Percentiles rank a stretch among this genome's conserved stretches.
Evolutionary conservation across 1,140 invertebrate species (phyloP).

Genomic region (Vollenhovia emeryi): DNA sequence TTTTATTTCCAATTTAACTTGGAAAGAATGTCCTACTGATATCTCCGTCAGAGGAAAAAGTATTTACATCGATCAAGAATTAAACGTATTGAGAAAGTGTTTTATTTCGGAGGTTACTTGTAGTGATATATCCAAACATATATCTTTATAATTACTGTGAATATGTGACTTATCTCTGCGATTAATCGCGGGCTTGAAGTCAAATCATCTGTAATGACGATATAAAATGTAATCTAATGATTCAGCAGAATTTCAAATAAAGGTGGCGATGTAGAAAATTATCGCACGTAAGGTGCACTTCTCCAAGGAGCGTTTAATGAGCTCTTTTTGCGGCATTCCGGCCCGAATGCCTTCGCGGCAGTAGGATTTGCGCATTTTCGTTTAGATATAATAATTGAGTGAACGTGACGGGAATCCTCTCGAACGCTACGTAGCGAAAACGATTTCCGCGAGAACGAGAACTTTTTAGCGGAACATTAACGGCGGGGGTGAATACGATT

Average conservation of each 20-base stretch:
- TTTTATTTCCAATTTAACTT: constrained; percentile 30
- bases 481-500: constrained; percentile 59
- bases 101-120: background rate
- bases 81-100: background rate
- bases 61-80: constrained; percentile 2
- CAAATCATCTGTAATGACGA: background rate
- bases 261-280: background rate
- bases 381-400: constrained; percentile 70
- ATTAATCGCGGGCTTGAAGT: background rate
- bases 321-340: background rate
- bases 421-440: constrained; percentile 18
- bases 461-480: constrained; percentile 69
- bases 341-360: background rate
- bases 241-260: background rate
- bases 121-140: background rate
- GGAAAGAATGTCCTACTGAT: background rate
- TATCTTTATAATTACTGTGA: background rate
- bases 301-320: background rate
- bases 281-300: background rate
- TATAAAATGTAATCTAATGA: background rate
- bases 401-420: constrained; percentile 72
- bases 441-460: constrained; percentile 65
- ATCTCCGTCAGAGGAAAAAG: background rate
- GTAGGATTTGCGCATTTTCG: background rate
- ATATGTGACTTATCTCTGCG: constrained; percentile 6